phyloP scores from a whole-genome alignment of 2,888 invertebrate genomes.

The Limnephilus rhombicus region DNA sequence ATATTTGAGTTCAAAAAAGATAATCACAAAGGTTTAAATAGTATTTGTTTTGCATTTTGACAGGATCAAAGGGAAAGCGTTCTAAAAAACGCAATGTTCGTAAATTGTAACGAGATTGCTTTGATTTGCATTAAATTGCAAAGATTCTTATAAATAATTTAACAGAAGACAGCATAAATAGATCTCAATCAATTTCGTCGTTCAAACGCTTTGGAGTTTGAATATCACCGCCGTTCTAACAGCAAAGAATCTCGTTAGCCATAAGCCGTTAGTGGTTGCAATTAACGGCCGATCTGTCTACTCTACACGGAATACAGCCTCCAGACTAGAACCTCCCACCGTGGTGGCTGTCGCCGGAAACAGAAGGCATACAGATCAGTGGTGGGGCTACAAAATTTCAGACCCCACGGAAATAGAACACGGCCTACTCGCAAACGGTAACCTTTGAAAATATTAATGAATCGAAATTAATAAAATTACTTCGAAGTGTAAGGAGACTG shows the following conservation, averaged over 20 bases:
- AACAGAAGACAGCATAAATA: neutral
- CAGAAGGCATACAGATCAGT: neutral
- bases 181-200: neutral
- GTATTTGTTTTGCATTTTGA: too few species aligned
- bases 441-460: too few species aligned
- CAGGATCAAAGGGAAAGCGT: too few species aligned
- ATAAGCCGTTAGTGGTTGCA: neutral
- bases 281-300: neutral
- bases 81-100: too few species aligned
- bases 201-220: neutral
- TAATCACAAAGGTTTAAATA: too few species aligned
- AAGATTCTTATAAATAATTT: neutral
- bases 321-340: neutral
- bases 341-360: neutral
- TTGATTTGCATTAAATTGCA: neutral
- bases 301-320: neutral
- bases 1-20: too few species aligned
- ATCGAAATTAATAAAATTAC: too few species aligned
- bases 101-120: neutral
- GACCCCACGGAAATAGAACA: neutral
- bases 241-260: conserved; percentile 14
- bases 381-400: neutral
- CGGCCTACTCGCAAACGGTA: neutral
- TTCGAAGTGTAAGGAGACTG: too few species aligned
- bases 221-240: neutral